Conservation (phyloP, 2,888 invertebrate genomes). For the Taenaris catops region DNA sequence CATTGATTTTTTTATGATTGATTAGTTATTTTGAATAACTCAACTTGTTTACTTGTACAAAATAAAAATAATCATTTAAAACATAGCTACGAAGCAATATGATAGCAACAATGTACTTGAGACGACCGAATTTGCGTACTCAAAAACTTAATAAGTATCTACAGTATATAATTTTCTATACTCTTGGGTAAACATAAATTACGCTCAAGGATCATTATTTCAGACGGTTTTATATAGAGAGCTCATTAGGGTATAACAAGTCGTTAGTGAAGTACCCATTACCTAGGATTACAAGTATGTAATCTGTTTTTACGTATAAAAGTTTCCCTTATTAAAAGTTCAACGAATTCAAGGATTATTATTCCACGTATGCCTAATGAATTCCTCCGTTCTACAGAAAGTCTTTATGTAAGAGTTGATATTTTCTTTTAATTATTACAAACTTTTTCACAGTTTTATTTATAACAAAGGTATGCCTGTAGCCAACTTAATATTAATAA, state of each 20-base stretch:
- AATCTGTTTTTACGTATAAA: conserved; percentile 9
- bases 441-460: no score
- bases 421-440: no score
- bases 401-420: no score
- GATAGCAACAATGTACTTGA: no score
- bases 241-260: conserved; percentile 12
- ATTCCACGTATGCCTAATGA: not conserved
- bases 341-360: conserved; percentile 2
- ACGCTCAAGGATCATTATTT: conserved; percentile 7
- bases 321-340: conserved; percentile 13
- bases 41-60: no score
- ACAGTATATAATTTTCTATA: not conserved
- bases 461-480: no score
- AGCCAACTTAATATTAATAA: no score
- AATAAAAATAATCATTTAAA: no score
- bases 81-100: no score
- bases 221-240: conserved; percentile 9
- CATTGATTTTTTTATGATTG: no score
- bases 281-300: conserved; percentile 3
- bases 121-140: no score
- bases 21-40: no score
- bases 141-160: not conserved
- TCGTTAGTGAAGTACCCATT: conserved; percentile 11
- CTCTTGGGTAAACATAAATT: not conserved
- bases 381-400: not conserved